Evolutionary conservation across 2,797 vertebrate genomes (phyloP).

Genomic region (Neomorphus geoffroyi): DNA sequence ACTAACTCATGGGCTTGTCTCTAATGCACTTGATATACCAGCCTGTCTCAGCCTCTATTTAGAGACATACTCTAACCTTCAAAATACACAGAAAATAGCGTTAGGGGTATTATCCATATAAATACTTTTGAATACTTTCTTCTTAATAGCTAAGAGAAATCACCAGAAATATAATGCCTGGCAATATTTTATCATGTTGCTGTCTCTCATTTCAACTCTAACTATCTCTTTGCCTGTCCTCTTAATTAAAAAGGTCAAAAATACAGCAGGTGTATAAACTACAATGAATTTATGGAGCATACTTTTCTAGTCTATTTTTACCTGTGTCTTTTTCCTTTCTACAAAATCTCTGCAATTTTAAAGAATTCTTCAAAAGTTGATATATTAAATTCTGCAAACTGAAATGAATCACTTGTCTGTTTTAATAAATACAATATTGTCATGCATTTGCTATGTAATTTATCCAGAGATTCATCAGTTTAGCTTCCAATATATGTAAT

Average conservation of each 20-base stretch:
- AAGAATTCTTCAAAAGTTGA: neutral
- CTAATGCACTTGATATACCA: neutral
- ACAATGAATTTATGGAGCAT: neutral
- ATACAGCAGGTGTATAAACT: neutral
- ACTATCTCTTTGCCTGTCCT: neutral
- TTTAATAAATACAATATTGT: constrained; percentile 57
- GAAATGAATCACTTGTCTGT: neutral
- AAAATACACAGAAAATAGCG: neutral
- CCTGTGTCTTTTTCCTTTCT: neutral
- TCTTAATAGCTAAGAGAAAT: neutral
- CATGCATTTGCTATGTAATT: constrained; percentile 36
- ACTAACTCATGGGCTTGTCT: neutral
- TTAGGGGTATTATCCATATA: neutral
- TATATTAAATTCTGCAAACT: constrained; percentile 8
- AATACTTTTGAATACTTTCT: neutral
- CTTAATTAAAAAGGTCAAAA: neutral
- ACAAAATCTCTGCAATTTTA: neutral
- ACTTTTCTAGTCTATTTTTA: neutral
- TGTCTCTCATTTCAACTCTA: neutral
- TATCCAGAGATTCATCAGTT: constrained; percentile 45
- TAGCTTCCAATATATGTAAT: constrained; percentile 48
- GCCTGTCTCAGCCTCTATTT: neutral
- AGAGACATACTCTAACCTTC: neutral
- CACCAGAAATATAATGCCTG: neutral
- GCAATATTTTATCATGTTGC: neutral